Evolutionary conservation across 2,113 vertebrate genomes (phyloP).

Genomic region (Melanerpes aurifrons): DNA sequence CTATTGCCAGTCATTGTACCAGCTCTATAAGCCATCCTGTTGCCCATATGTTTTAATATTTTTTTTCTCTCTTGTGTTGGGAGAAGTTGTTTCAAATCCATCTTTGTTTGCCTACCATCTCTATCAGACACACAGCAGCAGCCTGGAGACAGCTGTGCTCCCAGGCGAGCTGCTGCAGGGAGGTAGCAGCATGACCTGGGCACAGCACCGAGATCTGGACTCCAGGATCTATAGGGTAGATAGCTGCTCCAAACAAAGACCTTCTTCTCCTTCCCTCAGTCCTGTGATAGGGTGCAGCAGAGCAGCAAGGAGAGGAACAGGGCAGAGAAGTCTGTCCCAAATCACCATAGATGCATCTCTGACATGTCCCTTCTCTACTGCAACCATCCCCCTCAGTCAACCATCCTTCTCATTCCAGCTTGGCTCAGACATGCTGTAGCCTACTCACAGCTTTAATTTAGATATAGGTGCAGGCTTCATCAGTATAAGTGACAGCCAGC

Average conservation of each 20-base stretch:
- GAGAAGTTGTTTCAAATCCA: constrained; percentile 13
- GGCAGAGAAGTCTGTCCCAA: not conserved
- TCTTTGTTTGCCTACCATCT: not conserved
- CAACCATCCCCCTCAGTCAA: not conserved
- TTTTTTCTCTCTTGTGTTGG: not conserved
- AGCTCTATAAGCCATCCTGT: not conserved
- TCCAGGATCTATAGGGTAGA: not conserved
- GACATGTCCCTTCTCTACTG: not conserved
- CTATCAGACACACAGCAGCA: not conserved
- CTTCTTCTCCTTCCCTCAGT: not conserved
- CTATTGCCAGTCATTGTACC: not conserved
- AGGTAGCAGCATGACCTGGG: not conserved
- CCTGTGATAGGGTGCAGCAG: not conserved
- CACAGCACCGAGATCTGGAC: not conserved
- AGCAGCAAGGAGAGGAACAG: not conserved
- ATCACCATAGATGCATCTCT: not conserved
- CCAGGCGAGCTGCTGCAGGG: not conserved
- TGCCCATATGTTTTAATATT: constrained; percentile 28
- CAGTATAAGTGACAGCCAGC: not conserved
- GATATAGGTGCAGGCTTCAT: not conserved
- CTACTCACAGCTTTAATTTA: not conserved
- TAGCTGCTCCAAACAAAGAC: not conserved
- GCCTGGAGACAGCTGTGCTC: not conserved
- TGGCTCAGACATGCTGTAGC: not conserved
- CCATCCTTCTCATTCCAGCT: not conserved